These are phyloP conservation scores for Dascyllus trimaculatus DNA, from an alignment of 2,113 vertebrate species.

Conservation along the genomic window DNA sequence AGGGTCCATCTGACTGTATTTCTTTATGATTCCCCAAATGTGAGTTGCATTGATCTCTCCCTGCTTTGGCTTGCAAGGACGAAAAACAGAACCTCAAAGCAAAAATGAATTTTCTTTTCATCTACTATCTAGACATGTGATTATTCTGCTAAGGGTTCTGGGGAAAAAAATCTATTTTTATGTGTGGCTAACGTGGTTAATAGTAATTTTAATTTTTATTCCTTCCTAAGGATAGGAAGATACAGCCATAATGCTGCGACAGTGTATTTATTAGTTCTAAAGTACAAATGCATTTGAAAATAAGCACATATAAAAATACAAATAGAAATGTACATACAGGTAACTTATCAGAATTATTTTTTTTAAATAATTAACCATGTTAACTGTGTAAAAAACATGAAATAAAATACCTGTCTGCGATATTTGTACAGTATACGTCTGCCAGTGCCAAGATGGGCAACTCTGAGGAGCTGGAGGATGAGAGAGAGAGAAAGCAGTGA, in stretches of 20 bases:
- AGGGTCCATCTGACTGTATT: background rate
- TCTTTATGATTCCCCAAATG: background rate
- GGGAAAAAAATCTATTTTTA: background rate
- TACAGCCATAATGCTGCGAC: too few relatives aligned
- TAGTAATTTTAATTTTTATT: too few relatives aligned
- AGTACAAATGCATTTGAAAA: too few relatives aligned
- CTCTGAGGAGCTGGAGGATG: conserved; percentile 88
- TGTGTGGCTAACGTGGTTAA: too few relatives aligned
- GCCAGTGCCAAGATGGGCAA: conserved; percentile 95
- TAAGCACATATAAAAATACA: too few relatives aligned
- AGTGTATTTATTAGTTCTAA: too few relatives aligned
- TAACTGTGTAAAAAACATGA: background rate
- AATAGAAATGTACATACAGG: too few relatives aligned
- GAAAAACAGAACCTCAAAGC: background rate
- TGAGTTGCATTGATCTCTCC: background rate
- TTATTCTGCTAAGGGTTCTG: background rate
- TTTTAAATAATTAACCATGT: too few relatives aligned
- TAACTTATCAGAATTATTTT: too few relatives aligned
- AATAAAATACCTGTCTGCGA: conserved; percentile 80
- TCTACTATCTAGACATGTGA: background rate
- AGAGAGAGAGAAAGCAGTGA: conserved; percentile 4
- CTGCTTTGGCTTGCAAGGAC: background rate
- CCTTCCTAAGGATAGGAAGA: too few relatives aligned
- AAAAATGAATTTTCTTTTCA: background rate
- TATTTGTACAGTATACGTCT: conserved; percentile 96